These are phyloP conservation scores for Lepus townsendii DNA, from an alignment of 2,797 vertebrate genomes.

Conservation along the genomic window DNA sequence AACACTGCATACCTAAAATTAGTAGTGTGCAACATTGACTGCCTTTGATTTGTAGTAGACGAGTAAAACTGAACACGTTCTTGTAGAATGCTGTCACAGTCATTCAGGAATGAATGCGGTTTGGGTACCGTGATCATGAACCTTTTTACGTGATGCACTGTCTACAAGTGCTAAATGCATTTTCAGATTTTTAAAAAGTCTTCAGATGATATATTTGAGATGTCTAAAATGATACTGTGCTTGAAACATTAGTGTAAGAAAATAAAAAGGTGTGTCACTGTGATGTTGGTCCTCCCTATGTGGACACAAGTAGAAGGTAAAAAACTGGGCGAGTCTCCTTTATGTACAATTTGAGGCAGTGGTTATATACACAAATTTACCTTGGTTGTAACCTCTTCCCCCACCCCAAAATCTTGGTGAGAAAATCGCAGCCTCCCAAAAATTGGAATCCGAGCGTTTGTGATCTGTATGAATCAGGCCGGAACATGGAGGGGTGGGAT, in stretches of 20 bases:
- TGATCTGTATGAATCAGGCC: conserved; percentile 43
- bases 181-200: conserved; percentile 78
- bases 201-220: conserved; percentile 86
- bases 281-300: conserved; percentile 79
- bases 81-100: conserved; percentile 77
- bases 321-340: conserved; percentile 75
- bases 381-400: conserved; percentile 48
- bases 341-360: conserved; percentile 73
- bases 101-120: conserved; percentile 83
- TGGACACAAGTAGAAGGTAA: conserved; percentile 76
- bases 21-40: conserved; percentile 82
- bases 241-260: conserved; percentile 77
- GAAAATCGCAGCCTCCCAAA: not conserved
- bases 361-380: conserved; percentile 72
- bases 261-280: conserved; percentile 74
- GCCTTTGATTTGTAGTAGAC: conserved; percentile 83
- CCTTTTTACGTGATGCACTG: conserved; percentile 66
- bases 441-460: conserved; percentile 23
- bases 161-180: conserved; percentile 72
- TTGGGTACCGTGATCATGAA: conserved; percentile 72
- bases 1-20: conserved; percentile 82
- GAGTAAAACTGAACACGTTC: conserved; percentile 70
- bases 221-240: conserved; percentile 79
- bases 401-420: conserved; percentile 22
- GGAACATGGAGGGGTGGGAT: conserved; percentile 65